phyloP scores from a whole-genome alignment of 2,797 vertebrate genomes.

The Eulemur coronatus region DNA sequence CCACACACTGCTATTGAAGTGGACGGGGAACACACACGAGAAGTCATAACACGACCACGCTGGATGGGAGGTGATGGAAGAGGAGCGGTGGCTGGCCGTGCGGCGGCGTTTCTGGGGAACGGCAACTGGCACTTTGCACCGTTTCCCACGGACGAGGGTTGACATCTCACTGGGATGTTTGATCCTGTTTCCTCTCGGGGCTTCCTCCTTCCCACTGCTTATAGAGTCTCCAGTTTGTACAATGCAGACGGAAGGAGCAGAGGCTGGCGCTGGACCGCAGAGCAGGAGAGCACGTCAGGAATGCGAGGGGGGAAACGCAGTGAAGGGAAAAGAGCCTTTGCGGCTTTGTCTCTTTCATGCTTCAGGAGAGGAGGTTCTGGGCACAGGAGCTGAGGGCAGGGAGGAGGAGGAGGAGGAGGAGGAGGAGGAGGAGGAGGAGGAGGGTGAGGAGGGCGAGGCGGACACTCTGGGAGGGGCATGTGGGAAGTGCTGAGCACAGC shows the following conservation, averaged over 20 bases:
- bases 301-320: neutral
- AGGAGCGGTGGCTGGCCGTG: neutral
- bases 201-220: neutral
- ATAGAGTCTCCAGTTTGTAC: neutral
- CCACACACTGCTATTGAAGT: neutral
- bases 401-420: neutral
- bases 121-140: neutral
- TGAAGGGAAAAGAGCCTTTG: neutral
- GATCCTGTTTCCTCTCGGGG: neutral
- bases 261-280: neutral
- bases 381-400: neutral
- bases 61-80: neutral
- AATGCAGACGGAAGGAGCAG: neutral
- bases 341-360: neutral
- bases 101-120: neutral
- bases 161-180: neutral
- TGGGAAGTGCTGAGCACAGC: neutral
- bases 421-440: too few relatives aligned
- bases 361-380: neutral
- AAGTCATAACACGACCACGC: neutral
- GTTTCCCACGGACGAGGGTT: neutral
- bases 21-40: neutral
- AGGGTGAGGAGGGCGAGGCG: neutral
- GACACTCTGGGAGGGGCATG: neutral
- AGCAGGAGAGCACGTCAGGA: neutral